Percentiles rank a stretch among this genome's conserved stretches.
Evolutionary conservation across 2,797 vertebrate species (phyloP).

Genomic region (Pyrrhura leucotis): DNA sequence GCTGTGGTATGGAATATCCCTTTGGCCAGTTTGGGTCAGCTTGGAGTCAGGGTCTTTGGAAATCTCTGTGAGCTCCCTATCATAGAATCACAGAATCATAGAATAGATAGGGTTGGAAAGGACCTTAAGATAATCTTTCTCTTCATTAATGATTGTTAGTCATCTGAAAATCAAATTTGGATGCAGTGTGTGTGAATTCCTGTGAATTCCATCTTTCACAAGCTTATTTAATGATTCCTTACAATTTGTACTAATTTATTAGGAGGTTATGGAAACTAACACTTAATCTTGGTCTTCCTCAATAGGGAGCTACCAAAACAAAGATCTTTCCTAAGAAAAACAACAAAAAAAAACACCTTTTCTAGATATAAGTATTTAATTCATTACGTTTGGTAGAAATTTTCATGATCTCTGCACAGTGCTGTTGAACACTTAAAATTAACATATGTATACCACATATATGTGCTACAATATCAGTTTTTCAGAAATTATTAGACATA

Average conservation of each 20-base stretch:
- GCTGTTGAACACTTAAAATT: neutral
- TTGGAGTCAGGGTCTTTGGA: neutral
- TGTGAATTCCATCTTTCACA: neutral
- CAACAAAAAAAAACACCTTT: fast-evolving
- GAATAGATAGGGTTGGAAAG: too few species aligned
- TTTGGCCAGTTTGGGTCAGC: neutral
- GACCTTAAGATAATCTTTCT: too few species aligned
- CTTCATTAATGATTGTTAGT: neutral
- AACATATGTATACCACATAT: neutral
- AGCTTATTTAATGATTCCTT: neutral
- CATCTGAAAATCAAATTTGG: neutral
- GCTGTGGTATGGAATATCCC: neutral
- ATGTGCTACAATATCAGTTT: neutral
- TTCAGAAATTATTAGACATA: neutral
- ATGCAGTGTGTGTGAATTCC: neutral
- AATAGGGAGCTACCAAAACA: neutral
- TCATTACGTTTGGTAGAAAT: neutral
- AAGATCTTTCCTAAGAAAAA: neutral
- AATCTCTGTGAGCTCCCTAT: neutral
- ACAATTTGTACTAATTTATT: neutral
- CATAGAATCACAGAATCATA: too few species aligned
- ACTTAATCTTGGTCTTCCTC: neutral
- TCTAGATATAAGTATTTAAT: neutral
- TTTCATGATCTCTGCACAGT: neutral
- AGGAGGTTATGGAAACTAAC: neutral